Conservation (phyloP, 1,140 invertebrate genomes). For the Trachymyrmex cornetzi region DNA sequence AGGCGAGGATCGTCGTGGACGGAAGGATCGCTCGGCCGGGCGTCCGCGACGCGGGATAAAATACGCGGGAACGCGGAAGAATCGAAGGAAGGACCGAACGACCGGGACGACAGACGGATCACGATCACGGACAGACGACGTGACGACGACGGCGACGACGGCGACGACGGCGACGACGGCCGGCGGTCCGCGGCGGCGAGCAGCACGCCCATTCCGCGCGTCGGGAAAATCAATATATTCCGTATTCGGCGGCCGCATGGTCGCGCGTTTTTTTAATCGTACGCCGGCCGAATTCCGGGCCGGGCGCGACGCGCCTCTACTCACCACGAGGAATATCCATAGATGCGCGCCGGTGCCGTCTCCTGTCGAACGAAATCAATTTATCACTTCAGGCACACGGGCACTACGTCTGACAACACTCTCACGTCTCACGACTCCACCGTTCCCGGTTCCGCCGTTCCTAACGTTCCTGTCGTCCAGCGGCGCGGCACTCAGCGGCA, state of each 20-base stretch:
- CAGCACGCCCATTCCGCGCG: conserved; percentile 76
- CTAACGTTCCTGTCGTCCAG: conserved; percentile 69
- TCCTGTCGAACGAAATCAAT: conserved; percentile 75
- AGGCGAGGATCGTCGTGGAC: not conserved
- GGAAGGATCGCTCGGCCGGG: not conserved
- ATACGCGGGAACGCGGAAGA: not conserved
- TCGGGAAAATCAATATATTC: conserved; percentile 74
- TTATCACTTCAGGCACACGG: conserved; percentile 79
- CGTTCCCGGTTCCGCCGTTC: conserved; percentile 78
- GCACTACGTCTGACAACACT: conserved; percentile 79
- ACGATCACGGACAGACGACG: not conserved
- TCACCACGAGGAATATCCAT: conserved; percentile 79
- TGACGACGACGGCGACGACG: not conserved
- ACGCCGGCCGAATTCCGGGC: not conserved
- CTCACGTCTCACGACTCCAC: conserved; percentile 75
- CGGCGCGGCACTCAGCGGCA: conserved; percentile 25
- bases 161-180: too few species aligned
- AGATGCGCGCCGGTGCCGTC: conserved; percentile 64
- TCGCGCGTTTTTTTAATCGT: conserved; percentile 48
- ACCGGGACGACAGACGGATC: too few species aligned
- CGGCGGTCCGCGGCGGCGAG: conserved; percentile 27
- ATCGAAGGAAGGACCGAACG: not conserved
- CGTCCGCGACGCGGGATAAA: not conserved
- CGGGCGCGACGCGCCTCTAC: conserved; percentile 49
- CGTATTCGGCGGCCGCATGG: conserved; percentile 54